Evolutionary conservation across 2,888 invertebrate species (phyloP).

Genomic region (Trachelus iudaicus): DNA sequence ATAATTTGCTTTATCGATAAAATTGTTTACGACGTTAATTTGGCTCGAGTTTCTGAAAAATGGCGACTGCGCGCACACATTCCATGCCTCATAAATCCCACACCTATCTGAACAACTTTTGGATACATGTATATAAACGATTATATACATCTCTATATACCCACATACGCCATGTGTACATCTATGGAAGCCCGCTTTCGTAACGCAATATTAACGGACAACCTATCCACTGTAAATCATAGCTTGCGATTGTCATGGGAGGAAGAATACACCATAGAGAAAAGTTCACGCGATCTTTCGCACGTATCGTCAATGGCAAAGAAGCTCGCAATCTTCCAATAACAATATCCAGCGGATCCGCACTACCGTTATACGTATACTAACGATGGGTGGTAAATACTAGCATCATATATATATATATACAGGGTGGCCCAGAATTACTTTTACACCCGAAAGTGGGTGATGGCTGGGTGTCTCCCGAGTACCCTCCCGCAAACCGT

Average conservation of each 20-base stretch:
- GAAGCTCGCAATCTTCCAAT: not conserved
- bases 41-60: constrained; percentile 40
- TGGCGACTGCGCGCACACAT: constrained; percentile 28
- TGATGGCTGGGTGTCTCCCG: too few species aligned
- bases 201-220: constrained; percentile 19
- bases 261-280: not conserved
- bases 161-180: not conserved
- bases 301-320: not conserved
- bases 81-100: constrained; percentile 35
- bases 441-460: too few species aligned
- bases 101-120: constrained; percentile 10
- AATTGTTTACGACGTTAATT: constrained; percentile 45
- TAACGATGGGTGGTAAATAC: not conserved
- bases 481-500: too few species aligned
- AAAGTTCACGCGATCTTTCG: not conserved
- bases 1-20: constrained; percentile 32
- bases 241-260: constrained; percentile 35
- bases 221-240: constrained; percentile 31
- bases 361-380: not conserved
- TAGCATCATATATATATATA: too few species aligned
- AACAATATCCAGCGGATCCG: not conserved
- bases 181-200: not conserved
- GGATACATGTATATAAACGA: not conserved
- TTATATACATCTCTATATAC: not conserved
- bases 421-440: too few species aligned